Evolutionary conservation across 2,113 vertebrate species (phyloP).

Genomic region (Apodemus sylvaticus): DNA sequence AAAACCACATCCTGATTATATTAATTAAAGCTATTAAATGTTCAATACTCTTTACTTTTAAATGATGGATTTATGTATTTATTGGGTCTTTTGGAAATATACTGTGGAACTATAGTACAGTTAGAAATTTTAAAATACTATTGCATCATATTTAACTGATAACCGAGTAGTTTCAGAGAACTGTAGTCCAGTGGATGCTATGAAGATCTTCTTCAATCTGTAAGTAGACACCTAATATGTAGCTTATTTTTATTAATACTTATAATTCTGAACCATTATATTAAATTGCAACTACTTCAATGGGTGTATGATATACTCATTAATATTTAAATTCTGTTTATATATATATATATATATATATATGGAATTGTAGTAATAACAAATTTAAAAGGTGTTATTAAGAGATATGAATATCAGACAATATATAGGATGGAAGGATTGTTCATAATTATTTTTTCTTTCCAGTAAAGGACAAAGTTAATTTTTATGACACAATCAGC

Average conservation of each 20-base stretch:
- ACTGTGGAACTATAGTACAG: neutral
- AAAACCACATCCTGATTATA: constrained; percentile 45
- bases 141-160: constrained; percentile 8
- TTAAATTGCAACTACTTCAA: constrained; percentile 33
- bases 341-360: neutral
- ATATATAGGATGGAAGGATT: neutral
- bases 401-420: neutral
- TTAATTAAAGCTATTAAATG: constrained; percentile 56
- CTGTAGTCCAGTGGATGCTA: neutral
- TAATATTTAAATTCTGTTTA: constrained; percentile 30
- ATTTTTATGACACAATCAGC: constrained; percentile 1
- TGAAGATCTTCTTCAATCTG: neutral
- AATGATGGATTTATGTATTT: constrained; percentile 51
- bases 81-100: constrained; percentile 12
- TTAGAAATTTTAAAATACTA: constrained; percentile 24
- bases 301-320: neutral
- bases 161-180: neutral
- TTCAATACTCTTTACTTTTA: constrained; percentile 42
- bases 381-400: constrained; percentile 6
- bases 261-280: constrained; percentile 11
- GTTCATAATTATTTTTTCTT: neutral
- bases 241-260: constrained; percentile 17
- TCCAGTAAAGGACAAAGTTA: neutral
- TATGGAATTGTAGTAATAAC: neutral
- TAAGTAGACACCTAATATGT: neutral